Percentiles rank a stretch among this genome's conserved stretches.
Evolutionary conservation across 2,797 vertebrate species (phyloP).

Genomic region (Sus cebifrons): DNA sequence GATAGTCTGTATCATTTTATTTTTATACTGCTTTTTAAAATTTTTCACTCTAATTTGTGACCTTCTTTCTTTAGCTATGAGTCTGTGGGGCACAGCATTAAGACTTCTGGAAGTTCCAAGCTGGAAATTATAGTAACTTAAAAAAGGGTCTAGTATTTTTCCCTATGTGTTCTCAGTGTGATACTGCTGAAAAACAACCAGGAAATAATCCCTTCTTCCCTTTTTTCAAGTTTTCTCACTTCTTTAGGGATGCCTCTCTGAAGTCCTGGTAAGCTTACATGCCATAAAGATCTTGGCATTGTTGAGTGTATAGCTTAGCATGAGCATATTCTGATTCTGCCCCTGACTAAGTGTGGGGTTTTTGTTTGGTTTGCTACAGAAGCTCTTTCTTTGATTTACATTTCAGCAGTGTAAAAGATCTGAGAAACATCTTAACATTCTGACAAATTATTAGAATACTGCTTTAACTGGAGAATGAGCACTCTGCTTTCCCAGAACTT

Average conservation of each 20-base stretch:
- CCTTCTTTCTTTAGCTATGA: neutral
- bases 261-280: neutral
- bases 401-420: conserved; percentile 48
- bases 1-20: conserved; percentile 33
- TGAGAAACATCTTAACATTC: conserved; percentile 11
- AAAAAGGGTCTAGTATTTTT: neutral
- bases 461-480: neutral
- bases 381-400: conserved; percentile 5
- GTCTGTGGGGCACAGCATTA: neutral
- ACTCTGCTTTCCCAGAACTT: neutral
- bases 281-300: neutral
- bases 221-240: neutral
- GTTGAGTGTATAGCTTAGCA: neutral
- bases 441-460: neutral
- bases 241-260: neutral
- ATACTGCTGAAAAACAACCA: neutral
- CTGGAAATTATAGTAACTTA: neutral
- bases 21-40: neutral
- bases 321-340: neutral
- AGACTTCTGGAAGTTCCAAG: neutral
- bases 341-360: neutral
- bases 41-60: neutral
- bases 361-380: conserved; percentile 43
- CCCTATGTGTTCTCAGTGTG: neutral
- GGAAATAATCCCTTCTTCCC: neutral